phyloP scores from a whole-genome alignment of 2,888 invertebrate species.

The Leucophenga montana region DNA sequence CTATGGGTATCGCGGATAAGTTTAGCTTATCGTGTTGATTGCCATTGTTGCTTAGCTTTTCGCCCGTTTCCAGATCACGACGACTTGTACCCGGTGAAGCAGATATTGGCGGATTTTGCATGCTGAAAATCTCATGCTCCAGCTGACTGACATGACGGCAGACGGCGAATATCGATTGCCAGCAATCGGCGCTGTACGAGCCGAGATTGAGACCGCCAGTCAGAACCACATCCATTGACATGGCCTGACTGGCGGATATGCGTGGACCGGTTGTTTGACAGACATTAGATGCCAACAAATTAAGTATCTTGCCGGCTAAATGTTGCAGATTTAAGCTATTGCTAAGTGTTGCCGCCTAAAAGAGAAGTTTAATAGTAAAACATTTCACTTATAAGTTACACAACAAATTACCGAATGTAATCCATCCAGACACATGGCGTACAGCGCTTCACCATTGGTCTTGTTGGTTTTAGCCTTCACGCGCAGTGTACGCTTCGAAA shows the following conservation, averaged over 20 bases:
- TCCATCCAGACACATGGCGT: slow-evolving; percentile 90
- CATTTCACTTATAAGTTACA: not conserved
- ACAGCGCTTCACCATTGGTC: slow-evolving; percentile 81
- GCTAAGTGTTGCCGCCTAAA: slow-evolving; percentile 88
- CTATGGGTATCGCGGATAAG: slow-evolving; percentile 77
- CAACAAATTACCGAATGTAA: slow-evolving; percentile 81
- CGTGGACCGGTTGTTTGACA: slow-evolving; percentile 86
- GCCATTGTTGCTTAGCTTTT: slow-evolving; percentile 64
- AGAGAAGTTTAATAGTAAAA: slow-evolving; percentile 24
- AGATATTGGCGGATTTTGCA: slow-evolving; percentile 75
- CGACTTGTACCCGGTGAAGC: slow-evolving; percentile 69
- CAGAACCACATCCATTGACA: slow-evolving; percentile 93
- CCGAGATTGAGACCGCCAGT: slow-evolving; percentile 91
- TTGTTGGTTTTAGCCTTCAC: slow-evolving; percentile 74
- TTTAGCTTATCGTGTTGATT: slow-evolving; percentile 77
- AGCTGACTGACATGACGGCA: slow-evolving; percentile 93
- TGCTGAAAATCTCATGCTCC: slow-evolving; percentile 92
- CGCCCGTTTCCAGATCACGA: slow-evolving; percentile 71
- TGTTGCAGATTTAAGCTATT: slow-evolving; percentile 91
- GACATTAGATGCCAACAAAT: slow-evolving; percentile 89
- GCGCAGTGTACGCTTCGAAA: slow-evolving; percentile 75
- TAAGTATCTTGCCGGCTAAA: slow-evolving; percentile 91
- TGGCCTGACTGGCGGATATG: slow-evolving; percentile 89
- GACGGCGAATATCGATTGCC: slow-evolving; percentile 96
- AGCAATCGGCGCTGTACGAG: slow-evolving; percentile 93